Conservation (phyloP, 2,888 invertebrate genomes). For the Drosophila nigricruria region DNA sequence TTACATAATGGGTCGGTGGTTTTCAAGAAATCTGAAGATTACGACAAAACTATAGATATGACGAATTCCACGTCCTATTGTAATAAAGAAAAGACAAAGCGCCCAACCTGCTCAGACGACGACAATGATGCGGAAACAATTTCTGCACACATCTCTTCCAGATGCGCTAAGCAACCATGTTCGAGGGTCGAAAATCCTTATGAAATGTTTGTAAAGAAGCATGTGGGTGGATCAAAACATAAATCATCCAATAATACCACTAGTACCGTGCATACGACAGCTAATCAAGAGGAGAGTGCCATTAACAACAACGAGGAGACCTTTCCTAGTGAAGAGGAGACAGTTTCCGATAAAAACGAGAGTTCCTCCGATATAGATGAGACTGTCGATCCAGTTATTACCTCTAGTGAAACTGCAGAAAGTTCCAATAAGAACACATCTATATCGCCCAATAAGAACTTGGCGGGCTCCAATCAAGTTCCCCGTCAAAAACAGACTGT, state of each 20-base stretch:
- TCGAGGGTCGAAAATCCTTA: conserved; percentile 11
- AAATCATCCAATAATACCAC: not conserved
- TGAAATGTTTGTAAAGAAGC: conserved; percentile 12
- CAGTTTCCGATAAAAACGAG: not conserved
- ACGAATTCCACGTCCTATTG: not conserved
- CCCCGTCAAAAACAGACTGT: not conserved
- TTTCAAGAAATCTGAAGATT: not conserved
- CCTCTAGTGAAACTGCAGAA: not conserved
- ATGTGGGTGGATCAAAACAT: conserved; percentile 5
- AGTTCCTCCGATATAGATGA: not conserved
- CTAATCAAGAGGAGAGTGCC: not conserved
- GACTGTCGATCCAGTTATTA: not conserved
- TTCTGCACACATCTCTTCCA: conserved; percentile 14
- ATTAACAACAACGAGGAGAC: not conserved
- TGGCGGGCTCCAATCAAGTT: not conserved
- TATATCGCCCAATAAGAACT: not conserved
- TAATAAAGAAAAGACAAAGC: not conserved
- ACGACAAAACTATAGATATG: not conserved
- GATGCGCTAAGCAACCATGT: conserved; percentile 23
- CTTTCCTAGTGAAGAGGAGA: not conserved
- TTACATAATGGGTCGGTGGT: conserved; percentile 19
- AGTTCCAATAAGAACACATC: not conserved
- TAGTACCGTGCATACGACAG: no score
- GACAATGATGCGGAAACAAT: conserved; percentile 31
- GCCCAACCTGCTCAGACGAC: conserved; percentile 2